phyloP scores from a whole-genome alignment of 2,113 vertebrate species.

The Oenanthe oenanthe region DNA sequence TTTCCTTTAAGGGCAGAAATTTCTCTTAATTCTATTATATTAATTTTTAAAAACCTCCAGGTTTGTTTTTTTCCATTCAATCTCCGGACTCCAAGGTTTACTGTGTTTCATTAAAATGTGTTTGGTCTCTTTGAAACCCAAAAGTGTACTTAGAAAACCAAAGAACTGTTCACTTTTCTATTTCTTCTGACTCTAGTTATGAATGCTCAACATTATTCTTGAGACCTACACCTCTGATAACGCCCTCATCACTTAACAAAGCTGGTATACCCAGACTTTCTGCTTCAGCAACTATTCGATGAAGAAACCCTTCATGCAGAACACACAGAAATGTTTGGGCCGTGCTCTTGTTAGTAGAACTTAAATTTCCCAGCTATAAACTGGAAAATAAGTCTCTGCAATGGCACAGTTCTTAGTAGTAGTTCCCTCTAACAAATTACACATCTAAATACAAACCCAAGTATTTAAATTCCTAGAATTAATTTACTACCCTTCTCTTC shows the following conservation, averaged over 20 bases:
- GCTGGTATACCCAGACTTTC: not conserved
- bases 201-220: not conserved
- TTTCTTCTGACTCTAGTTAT: not conserved
- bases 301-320: not conserved
- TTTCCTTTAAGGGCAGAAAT: not conserved
- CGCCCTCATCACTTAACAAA: not conserved
- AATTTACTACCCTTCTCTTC: conserved; percentile 37
- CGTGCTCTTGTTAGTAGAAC: not conserved
- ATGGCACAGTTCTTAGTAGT: not conserved
- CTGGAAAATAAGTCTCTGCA: not conserved
- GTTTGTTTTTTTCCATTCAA: not conserved
- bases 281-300: not conserved
- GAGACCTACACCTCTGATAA: not conserved
- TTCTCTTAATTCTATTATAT: not conserved
- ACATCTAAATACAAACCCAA: conserved; percentile 10
- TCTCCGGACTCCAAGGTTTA: not conserved
- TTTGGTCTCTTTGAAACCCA: not conserved
- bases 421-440: not conserved
- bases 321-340: not conserved
- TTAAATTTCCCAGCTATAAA: not conserved
- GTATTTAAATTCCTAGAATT: conserved; percentile 19
- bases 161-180: not conserved
- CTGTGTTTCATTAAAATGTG: not conserved
- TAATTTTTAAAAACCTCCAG: not conserved
- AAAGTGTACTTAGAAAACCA: not conserved